Percentiles rank a stretch among this genome's conserved stretches.
Conservation (phyloP, 1,140 invertebrate species). For the Trinorchestia longiramus region DNA sequence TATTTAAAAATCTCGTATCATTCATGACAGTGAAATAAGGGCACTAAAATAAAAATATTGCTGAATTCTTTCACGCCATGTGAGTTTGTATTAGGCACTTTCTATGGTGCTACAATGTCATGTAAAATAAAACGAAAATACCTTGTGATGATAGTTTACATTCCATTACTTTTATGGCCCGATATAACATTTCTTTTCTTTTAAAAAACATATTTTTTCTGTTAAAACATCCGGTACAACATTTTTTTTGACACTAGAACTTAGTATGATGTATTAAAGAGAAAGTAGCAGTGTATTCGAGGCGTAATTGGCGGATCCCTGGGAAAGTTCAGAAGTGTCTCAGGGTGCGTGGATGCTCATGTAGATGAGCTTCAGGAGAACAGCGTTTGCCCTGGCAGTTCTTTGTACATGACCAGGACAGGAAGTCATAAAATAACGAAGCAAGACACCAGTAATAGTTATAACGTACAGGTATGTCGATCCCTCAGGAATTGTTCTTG, state of each 20-base stretch:
- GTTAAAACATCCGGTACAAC: no score
- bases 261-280: background rate
- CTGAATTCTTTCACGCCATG: background rate
- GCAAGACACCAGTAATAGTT: background rate
- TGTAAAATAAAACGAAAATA: background rate
- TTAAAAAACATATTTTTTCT: no score
- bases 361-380: slow-evolving; percentile 9
- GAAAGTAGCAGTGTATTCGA: background rate
- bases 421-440: slow-evolving; percentile 26
- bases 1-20: background rate
- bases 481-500: background rate
- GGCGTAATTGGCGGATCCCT: background rate
- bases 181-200: background rate
- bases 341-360: background rate
- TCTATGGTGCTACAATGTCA: no score
- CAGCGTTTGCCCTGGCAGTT: background rate
- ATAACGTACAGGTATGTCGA: background rate
- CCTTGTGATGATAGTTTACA: background rate
- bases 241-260: no score
- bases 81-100: background rate
- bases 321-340: background rate
- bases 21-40: background rate
- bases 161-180: background rate
- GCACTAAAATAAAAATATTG: no score
- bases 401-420: background rate